Evolutionary conservation across 2,113 vertebrate species (phyloP).

Genomic region (Climacteris rufus): DNA sequence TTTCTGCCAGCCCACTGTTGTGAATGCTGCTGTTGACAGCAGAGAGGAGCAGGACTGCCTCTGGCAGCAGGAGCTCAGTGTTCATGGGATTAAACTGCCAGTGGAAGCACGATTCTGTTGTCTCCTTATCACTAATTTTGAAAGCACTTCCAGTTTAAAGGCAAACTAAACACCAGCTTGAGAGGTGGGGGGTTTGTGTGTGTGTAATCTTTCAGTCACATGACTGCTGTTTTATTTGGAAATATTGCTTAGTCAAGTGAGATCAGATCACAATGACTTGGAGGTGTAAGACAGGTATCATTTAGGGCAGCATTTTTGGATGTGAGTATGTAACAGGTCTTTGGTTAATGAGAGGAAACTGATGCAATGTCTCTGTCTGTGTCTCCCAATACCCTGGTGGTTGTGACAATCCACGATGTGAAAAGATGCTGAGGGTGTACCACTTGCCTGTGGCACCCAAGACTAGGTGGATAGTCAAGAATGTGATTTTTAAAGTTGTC

Average conservation of each 20-base stretch:
- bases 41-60: not conserved
- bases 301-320: not conserved
- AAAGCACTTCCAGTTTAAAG: not conserved
- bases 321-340: not conserved
- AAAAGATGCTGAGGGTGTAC: not conserved
- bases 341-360: not conserved
- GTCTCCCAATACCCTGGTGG: not conserved
- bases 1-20: not conserved
- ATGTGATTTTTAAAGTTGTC: not conserved
- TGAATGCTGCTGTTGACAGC: not conserved
- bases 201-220: not conserved
- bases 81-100: not conserved
- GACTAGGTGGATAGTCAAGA: not conserved
- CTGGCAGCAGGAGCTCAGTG: not conserved
- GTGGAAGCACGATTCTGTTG: accelerated
- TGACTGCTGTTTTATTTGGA: not conserved
- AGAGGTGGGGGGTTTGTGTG: not conserved
- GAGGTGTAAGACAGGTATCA: not conserved
- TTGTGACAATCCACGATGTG: not conserved
- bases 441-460: not conserved
- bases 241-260: not conserved
- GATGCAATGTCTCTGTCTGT: not conserved
- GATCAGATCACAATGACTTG: not conserved
- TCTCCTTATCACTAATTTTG: not conserved
- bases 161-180: not conserved